Conservation (phyloP, 2,797 vertebrate genomes). For the Schizothorax lantsangensis region DNA sequence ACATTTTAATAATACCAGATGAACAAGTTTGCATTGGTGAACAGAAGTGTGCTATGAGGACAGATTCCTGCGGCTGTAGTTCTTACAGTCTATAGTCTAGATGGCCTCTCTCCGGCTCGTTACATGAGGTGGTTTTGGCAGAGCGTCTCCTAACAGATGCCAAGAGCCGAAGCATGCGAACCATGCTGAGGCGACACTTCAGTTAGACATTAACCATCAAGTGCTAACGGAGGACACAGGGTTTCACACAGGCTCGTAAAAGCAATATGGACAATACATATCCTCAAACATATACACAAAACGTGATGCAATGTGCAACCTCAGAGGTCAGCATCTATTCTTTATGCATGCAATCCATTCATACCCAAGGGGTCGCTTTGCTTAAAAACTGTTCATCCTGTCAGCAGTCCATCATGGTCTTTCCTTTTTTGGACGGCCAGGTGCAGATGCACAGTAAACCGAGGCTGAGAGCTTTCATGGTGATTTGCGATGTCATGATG, state of each 20-base stretch:
- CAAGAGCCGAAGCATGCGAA: conserved; percentile 31
- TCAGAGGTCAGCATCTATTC: neutral
- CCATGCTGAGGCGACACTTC: conserved; percentile 23
- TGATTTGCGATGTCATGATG: neutral
- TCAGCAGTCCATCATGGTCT: neutral
- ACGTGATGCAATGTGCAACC: neutral
- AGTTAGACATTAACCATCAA: conserved; percentile 50
- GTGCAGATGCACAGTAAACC: neutral
- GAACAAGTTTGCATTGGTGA: neutral
- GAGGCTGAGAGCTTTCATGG: neutral
- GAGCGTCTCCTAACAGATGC: conserved; percentile 23
- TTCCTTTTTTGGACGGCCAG: conserved; percentile 24
- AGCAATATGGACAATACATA: conserved; percentile 4
- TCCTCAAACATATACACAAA: neutral
- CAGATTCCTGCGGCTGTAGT: neutral
- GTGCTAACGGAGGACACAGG: neutral
- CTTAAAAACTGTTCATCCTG: conserved; percentile 2
- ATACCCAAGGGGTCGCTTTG: conserved; percentile 19
- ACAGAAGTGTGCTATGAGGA: neutral
- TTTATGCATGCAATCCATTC: conserved; percentile 3
- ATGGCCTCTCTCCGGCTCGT: conserved; percentile 8
- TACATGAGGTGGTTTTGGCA: conserved; percentile 44
- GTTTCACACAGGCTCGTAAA: neutral
- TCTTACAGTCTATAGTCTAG: conserved; percentile 8
- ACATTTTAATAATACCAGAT: neutral